Evolutionary conservation across 1,140 invertebrate species (phyloP).

Genomic region (Bombus fervidus): DNA sequence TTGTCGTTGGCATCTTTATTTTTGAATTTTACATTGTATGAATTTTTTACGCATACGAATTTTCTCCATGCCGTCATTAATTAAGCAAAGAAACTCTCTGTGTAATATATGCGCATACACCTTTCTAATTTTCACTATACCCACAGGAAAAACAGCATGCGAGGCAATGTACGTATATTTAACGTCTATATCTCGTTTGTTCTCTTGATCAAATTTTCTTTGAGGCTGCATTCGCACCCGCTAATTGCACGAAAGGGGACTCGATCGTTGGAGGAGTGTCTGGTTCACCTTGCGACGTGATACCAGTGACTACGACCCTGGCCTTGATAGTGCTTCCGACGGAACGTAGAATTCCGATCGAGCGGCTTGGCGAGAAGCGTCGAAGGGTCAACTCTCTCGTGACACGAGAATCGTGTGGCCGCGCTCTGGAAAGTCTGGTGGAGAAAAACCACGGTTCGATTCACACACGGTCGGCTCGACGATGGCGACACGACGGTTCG

Average conservation of each 20-base stretch:
- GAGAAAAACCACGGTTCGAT: slow-evolving; percentile 11
- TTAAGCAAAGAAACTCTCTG: too few relatives aligned
- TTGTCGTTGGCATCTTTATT: too few relatives aligned
- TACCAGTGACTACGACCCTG: slow-evolving; percentile 6
- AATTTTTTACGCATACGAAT: too few relatives aligned
- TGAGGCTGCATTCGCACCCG: not conserved
- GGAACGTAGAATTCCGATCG: slow-evolving; percentile 26
- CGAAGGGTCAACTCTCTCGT: slow-evolving; percentile 48
- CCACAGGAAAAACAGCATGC: not conserved
- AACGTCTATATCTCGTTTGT: not conserved
- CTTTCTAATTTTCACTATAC: not conserved
- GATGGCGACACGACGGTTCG: not conserved
- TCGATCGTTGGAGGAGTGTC: not conserved
- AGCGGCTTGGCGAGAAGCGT: not conserved
- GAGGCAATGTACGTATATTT: not conserved
- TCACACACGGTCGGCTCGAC: not conserved
- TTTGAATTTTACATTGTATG: too few relatives aligned
- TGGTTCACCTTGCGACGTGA: slow-evolving; percentile 35
- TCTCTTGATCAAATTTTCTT: not conserved
- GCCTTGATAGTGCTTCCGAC: slow-evolving; percentile 44
- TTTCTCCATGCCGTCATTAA: too few relatives aligned
- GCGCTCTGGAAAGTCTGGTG: slow-evolving; percentile 2
- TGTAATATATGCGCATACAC: too few relatives aligned
- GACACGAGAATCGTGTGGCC: slow-evolving; percentile 6
- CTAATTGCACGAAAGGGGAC: slow-evolving; percentile 15